These are phyloP conservation scores for Sesia apiformis DNA, from an alignment of 2,888 invertebrate genomes.

Conservation along the genomic window DNA sequence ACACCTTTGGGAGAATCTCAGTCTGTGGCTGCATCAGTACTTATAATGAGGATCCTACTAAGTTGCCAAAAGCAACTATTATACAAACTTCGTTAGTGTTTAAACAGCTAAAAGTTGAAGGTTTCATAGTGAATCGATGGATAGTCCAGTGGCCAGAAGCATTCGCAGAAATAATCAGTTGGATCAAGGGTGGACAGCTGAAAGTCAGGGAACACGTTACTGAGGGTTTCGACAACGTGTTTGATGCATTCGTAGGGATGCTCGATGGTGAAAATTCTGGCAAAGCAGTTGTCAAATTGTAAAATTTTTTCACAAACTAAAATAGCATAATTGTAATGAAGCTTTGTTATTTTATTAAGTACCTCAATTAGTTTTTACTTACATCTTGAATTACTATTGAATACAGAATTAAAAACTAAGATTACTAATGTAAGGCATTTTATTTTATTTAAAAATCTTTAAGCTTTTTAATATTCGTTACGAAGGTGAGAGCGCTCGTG, in stretches of 20 bases:
- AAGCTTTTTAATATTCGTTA: too few relatives aligned
- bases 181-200: constrained; percentile 76
- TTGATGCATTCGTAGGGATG: constrained; percentile 77
- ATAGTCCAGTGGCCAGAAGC: constrained; percentile 63
- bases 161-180: constrained; percentile 62
- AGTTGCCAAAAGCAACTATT: constrained; percentile 18
- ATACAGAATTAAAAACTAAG: too few relatives aligned
- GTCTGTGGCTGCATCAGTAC: constrained; percentile 77
- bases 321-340: too few relatives aligned
- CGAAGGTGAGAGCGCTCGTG: too few relatives aligned
- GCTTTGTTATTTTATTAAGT: too few relatives aligned
- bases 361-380: too few relatives aligned
- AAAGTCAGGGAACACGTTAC: constrained; percentile 76
- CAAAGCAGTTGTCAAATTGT: constrained; percentile 47
- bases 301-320: neutral
- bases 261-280: constrained; percentile 74
- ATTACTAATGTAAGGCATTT: too few relatives aligned
- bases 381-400: too few relatives aligned
- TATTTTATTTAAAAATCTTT: too few relatives aligned
- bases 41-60: constrained; percentile 36
- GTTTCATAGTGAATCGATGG: constrained; percentile 65
- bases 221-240: constrained; percentile 79
- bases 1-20: constrained; percentile 71
- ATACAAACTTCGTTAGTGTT: constrained; percentile 60
- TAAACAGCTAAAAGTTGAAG: constrained; percentile 72